Evolutionary conservation across 2,113 vertebrate genomes (phyloP).

Genomic region (Silurus asotus): DNA sequence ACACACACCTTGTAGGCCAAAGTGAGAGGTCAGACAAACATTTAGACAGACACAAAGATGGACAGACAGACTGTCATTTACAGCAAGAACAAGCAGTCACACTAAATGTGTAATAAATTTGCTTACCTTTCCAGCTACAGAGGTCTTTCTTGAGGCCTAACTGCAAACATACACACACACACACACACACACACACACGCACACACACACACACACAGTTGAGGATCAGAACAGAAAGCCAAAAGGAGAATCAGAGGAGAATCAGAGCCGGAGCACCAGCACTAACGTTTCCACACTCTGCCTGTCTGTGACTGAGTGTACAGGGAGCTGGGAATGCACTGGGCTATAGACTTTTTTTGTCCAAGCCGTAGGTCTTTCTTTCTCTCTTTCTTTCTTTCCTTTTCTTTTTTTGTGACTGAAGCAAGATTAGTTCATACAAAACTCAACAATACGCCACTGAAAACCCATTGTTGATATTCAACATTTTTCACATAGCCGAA

Average conservation of each 20-base stretch:
- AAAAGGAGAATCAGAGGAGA: background rate
- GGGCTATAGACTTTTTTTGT: conserved; percentile 95
- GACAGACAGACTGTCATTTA: background rate
- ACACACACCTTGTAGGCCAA: background rate
- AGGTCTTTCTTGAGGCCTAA: background rate
- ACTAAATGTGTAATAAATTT: background rate
- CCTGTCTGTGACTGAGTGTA: conserved; percentile 88
- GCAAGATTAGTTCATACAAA: conserved; percentile 99
- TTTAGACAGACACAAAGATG: background rate
- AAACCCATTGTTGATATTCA: conserved; percentile 99
- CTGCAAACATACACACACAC: background rate
- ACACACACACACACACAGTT: background rate
- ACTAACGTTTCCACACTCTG: conserved; percentile 78
- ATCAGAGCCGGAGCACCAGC: conserved; percentile 2
- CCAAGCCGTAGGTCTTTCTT: conserved; percentile 87
- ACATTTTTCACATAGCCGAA: conserved; percentile 99
- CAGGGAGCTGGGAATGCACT: conserved; percentile 93
- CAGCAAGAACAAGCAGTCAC: background rate
- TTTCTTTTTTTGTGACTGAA: conserved; percentile 84
- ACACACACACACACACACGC: conserved; percentile 14
- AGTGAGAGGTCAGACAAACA: background rate
- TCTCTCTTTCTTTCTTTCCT: conserved; percentile 48
- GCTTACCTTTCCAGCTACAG: conserved; percentile 23
- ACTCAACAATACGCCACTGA: conserved; percentile 99
- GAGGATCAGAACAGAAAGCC: background rate